Base-by-base conservation (phyloP, 1,140 invertebrate species). In the Rhopalosiphum padi region DNA sequence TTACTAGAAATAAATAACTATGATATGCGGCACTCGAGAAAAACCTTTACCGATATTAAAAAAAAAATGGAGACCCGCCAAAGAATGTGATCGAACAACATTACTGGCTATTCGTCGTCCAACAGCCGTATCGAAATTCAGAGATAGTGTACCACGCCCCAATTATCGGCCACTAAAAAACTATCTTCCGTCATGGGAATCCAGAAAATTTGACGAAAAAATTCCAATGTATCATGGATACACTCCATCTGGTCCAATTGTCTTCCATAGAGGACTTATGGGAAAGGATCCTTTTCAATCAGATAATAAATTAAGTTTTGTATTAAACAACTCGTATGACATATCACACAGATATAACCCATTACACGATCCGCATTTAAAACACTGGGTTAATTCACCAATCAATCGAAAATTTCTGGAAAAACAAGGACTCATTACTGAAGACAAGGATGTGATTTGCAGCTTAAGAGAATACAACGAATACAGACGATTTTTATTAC, bases 381-480 rank as follows among this genome's bases (percentile, higher is more conserved):
- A 83, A 37, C 15, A 41, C 6, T 91, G 90, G 90, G 7, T 83
- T 0, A 48, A 35, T 22, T n/a, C 37, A 6, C 15, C 25, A 48
- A 51, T 51, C 9, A 91, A 91, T 51, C 25, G 5, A 18, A 37
- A 23, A 37, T 37, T 91, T n/a, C 46, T 91, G 3, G 3, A 35
- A 4, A 91, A 83, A 51, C 60, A 91, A 83, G 77, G 77, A 35
- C 90, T 91, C 9, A 91, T 91, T 3, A 83, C 43, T 5, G 9
- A 46, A 46, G 68, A 91, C 43, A 48, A 18, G 0, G n/a, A 91
- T 48, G 90, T 91, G 15, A 35, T 91, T 25, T 83, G 90, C 11
- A 91, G 21, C 21, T 15, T 91, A 22, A 91, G 37, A 37, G 90
- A 91, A 18, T 91, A 91, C 90, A 91, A 83, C 15, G 90, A 91